phyloP scores from a whole-genome alignment of 2,888 invertebrate genomes.

The Orthosia gothica region DNA sequence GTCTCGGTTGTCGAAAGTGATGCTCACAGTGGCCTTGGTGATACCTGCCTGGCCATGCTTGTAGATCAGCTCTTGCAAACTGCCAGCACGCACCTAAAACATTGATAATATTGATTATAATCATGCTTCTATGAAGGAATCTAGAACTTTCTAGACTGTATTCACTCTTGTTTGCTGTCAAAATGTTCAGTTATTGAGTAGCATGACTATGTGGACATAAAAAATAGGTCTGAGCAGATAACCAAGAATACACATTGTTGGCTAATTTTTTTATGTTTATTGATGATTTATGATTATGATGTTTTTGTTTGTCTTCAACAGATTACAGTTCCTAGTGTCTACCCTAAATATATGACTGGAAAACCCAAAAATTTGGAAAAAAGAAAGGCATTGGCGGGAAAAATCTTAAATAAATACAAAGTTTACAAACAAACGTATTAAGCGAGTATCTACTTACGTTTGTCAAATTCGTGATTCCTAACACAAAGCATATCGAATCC shows the following conservation, averaged over 20 bases:
- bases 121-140: background rate
- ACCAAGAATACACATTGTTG: background rate
- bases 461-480: conserved; percentile 98
- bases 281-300: background rate
- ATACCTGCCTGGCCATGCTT: conserved; percentile 99
- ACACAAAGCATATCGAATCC: conserved; percentile 99
- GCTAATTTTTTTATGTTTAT: background rate
- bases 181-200: background rate
- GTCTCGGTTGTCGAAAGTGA: conserved; percentile 98
- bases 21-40: conserved; percentile 98
- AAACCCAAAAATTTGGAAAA: background rate
- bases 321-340: background rate
- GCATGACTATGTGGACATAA: background rate
- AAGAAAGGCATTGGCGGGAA: conserved; percentile 69
- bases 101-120: conserved; percentile 2
- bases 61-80: conserved; percentile 98
- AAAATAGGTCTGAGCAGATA: background rate
- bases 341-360: background rate
- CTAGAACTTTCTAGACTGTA: background rate
- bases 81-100: conserved; percentile 96
- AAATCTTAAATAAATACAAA: conserved; percentile 44
- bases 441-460: conserved; percentile 93
- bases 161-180: background rate
- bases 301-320: background rate
- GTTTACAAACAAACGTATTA: conserved; percentile 36